Evolutionary conservation across 2,113 vertebrate species (phyloP).

Genomic region (Phylloscopus whistleri): DNA sequence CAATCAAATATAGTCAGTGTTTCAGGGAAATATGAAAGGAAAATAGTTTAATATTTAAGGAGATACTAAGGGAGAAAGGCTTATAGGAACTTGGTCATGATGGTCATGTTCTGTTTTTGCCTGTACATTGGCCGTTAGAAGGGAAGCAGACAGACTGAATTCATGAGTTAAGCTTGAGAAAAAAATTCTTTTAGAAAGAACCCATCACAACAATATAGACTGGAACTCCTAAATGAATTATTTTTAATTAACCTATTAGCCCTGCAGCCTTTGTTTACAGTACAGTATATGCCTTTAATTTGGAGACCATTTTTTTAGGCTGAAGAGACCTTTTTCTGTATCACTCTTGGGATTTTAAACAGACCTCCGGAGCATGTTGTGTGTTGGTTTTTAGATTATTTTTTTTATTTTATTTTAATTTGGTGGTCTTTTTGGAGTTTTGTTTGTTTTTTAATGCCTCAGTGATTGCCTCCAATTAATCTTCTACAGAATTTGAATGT

Average conservation of each 20-base stretch:
- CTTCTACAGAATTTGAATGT: background rate
- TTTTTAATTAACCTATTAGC: background rate
- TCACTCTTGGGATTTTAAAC: background rate
- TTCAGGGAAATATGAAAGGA: background rate
- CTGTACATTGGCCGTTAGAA: background rate
- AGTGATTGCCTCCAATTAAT: background rate
- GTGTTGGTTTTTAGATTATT: background rate
- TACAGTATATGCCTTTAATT: background rate
- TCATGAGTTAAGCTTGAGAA: background rate
- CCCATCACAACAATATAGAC: background rate
- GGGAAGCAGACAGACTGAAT: background rate
- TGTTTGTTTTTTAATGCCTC: background rate
- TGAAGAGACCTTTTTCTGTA: background rate
- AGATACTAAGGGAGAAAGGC: background rate
- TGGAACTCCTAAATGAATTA: background rate
- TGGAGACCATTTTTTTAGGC: background rate
- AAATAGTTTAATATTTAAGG: background rate
- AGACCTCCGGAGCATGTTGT: background rate
- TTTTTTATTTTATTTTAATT: background rate
- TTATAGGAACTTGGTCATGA: accelerated
- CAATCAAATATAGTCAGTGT: background rate
- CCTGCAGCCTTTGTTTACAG: background rate
- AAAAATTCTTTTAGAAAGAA: background rate
- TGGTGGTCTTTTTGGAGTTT: background rate
- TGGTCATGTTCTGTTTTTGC: background rate